Evolutionary conservation across 2,888 invertebrate species (phyloP).

Genomic region (Biston stratarius): DNA sequence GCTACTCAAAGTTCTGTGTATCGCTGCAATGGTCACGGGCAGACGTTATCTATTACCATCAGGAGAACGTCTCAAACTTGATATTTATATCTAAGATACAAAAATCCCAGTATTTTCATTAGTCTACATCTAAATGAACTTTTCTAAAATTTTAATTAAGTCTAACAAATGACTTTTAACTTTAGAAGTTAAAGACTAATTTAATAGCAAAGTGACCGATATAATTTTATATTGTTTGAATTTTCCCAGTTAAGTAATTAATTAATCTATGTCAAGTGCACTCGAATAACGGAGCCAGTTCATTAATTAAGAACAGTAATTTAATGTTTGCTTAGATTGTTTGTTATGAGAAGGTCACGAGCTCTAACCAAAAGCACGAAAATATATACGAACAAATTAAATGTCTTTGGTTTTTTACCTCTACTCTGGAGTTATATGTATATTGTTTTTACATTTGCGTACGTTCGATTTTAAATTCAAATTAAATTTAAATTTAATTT

Average conservation of each 20-base stretch:
- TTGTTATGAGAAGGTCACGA: slow-evolving; percentile 32
- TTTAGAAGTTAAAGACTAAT: slow-evolving; percentile 24
- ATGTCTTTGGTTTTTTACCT: neutral
- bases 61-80: no score
- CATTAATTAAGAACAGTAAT: slow-evolving; percentile 61
- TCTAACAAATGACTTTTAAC: no score
- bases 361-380: neutral
- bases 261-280: slow-evolving; percentile 79
- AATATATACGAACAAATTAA: neutral
- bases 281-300: slow-evolving; percentile 62
- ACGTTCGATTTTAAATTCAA: neutral
- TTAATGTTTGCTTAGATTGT: slow-evolving; percentile 68
- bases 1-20: no score
- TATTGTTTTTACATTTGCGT: neutral
- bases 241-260: slow-evolving; percentile 68
- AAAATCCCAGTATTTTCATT: no score
- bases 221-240: slow-evolving; percentile 64
- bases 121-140: no score
- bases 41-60: no score
- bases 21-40: no score
- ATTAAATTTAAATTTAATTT: neutral
- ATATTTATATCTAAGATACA: no score
- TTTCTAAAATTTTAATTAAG: no score
- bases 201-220: slow-evolving; percentile 40
- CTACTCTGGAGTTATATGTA: neutral